Base-by-base conservation (phyloP, 1,140 invertebrate species). In the Copidosoma floridanum region DNA sequence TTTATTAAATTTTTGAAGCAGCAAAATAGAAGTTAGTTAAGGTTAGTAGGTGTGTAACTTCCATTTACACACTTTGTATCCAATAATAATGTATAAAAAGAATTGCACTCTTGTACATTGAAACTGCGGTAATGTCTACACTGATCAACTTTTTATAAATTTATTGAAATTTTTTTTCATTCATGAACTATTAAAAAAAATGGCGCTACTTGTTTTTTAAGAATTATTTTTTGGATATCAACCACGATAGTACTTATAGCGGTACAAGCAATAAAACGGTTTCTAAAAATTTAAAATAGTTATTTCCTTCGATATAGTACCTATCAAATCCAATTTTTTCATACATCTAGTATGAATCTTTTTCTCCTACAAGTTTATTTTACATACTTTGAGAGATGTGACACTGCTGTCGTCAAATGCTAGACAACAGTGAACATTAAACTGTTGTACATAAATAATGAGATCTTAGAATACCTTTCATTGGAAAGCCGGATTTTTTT, bases 1-100 rank as follows among this genome's bases (percentile, higher is more conserved):
- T 65, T 58, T 51, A 24, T 63, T 32, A 57, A 61, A 68, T 65
- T 61, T 63, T 66, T 65, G 23, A 60, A 63, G 58, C 46, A 64
- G 41, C 52, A 44, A 64, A 63, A 40, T 18, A 50, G 57, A 58
- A 64, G 65, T 29, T 62, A 38, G 18, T 57, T 66, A 69, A n/a
- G n/a, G n/a, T n/a, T 57, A 18, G 37, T 63, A 58, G 57, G 65
- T 24, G 37, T 32, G 23, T 58, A 54, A n/a, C 12, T 67, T 60
- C 59, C 61, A 60, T 46, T 68, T 62, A 48, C 58, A 65, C 40
- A 56, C 37, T 58, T 68, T 47, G 46, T 61, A 65, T 55, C 20
- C 52, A 44, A 57, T 26, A 35, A 48, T 47, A 61, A 66, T 56
- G 61, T 48, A 38, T 50, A 21, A 63, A 56, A 67, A 68, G 11